Evolutionary conservation across 2,113 vertebrate species (phyloP).

Genomic region (Dipodomys stephensi): DNA sequence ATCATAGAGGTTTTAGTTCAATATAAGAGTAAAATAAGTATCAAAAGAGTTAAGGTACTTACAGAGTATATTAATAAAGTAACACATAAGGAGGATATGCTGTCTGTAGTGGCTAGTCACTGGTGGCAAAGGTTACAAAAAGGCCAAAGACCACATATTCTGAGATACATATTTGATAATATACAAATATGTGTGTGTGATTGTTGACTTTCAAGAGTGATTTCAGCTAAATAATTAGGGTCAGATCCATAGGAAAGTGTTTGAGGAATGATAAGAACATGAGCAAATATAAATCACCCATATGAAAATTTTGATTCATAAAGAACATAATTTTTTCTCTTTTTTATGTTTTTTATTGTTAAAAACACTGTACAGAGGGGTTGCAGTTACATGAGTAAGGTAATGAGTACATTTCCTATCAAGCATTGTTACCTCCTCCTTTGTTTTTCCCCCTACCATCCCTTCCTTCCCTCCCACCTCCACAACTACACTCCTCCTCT

Average conservation of each 20-base stretch:
- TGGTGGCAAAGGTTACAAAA: background rate
- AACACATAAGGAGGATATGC: background rate
- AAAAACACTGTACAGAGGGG: no score
- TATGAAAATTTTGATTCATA: slow-evolving; percentile 4
- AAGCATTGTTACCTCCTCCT: no score
- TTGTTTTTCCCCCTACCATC: no score
- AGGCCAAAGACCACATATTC: background rate
- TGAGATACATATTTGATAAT: slow-evolving; percentile 3
- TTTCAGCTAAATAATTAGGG: background rate
- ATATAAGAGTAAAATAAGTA: background rate
- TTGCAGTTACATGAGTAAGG: no score
- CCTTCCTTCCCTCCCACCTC: no score
- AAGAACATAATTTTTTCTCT: background rate
- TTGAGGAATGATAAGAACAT: background rate
- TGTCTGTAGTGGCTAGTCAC: background rate
- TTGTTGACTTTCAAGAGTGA: background rate
- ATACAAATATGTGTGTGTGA: background rate
- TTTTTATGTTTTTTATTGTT: no score
- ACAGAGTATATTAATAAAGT: background rate
- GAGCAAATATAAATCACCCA: slow-evolving; percentile 35
- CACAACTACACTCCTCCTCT: no score
- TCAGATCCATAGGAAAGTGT: background rate
- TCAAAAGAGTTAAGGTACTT: background rate
- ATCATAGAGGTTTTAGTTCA: slow-evolving; percentile 7
- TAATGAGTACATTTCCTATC: no score